phyloP scores from a whole-genome alignment of 2,113 vertebrate genomes.

The Mirza zaza region DNA sequence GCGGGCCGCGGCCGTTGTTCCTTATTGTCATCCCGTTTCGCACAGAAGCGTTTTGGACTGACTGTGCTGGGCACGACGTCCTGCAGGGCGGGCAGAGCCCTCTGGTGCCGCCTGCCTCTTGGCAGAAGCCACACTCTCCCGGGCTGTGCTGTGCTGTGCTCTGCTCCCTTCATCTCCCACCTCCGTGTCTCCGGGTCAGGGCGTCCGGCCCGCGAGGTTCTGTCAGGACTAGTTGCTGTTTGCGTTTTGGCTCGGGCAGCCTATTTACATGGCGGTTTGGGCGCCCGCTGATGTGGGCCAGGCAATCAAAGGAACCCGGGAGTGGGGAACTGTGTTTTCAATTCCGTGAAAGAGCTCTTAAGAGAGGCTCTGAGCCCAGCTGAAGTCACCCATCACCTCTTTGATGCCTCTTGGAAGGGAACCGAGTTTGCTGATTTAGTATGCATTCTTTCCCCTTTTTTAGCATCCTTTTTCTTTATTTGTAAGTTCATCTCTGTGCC shows the following conservation, averaged over 20 bases:
- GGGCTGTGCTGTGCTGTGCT: no score
- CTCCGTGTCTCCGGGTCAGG: background rate
- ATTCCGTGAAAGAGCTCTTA: background rate
- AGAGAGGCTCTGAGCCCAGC: background rate
- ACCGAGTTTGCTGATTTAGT: conserved; percentile 61
- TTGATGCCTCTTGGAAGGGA: conserved; percentile 69
- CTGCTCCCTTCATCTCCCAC: accelerated
- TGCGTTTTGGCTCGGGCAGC: background rate
- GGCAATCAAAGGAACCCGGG: background rate
- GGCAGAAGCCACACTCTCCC: background rate
- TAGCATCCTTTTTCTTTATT: background rate
- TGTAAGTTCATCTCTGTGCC: background rate
- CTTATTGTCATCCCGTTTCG: accelerated
- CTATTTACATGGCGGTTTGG: background rate
- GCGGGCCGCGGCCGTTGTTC: accelerated
- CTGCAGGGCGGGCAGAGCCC: background rate
- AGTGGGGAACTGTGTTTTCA: background rate
- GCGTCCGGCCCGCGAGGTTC: background rate
- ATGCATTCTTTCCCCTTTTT: conserved; percentile 4
- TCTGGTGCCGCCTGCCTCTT: background rate
- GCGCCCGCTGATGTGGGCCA: background rate
- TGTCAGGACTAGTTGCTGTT: background rate
- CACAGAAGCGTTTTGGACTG: accelerated
- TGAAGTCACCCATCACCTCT: conserved; percentile 43
- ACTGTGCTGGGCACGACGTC: background rate